phyloP scores from a whole-genome alignment of 1,140 invertebrate genomes.

The Fragariocoptes setiger region DNA sequence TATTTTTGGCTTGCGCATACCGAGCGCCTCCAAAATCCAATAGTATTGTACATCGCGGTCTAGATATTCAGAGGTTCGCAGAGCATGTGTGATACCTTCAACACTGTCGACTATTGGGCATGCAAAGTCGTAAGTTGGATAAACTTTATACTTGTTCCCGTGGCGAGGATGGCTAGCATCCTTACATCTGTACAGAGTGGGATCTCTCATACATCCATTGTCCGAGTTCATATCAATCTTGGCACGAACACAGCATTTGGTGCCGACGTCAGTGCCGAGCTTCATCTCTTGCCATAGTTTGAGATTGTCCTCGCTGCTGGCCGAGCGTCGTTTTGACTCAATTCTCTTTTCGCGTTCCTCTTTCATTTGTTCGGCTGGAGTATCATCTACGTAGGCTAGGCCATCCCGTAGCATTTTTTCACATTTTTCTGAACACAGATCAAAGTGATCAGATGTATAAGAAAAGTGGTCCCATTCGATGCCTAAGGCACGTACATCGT shows the following conservation, averaged over 20 bases:
- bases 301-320: constrained; percentile 52
- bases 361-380: constrained; percentile 74
- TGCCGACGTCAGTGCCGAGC: constrained; percentile 37
- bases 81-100: constrained; percentile 82
- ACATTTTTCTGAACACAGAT: constrained; percentile 53
- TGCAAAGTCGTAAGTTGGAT: constrained; percentile 98
- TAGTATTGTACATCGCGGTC: constrained; percentile 91
- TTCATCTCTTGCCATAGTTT: constrained; percentile 83
- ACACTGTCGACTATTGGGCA: constrained; percentile 94
- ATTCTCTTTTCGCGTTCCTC: constrained; percentile 56
- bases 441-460: constrained; percentile 89
- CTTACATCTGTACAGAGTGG: constrained; percentile 98
- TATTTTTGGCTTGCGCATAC: constrained; percentile 59
- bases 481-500: constrained; percentile 64
- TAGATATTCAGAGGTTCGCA: constrained; percentile 92
- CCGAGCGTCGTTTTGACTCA: constrained; percentile 54
- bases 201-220: constrained; percentile 90
- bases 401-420: constrained; percentile 53
- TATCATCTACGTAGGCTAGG: constrained; percentile 86
- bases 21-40: constrained; percentile 67
- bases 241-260: constrained; percentile 65
- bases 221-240: constrained; percentile 88
- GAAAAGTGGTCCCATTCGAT: constrained; percentile 74
- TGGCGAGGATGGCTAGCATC: constrained; percentile 66
- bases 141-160: constrained; percentile 80